phyloP scores from a whole-genome alignment of 1,140 invertebrate species.

The Hydropsyche tenuis region DNA sequence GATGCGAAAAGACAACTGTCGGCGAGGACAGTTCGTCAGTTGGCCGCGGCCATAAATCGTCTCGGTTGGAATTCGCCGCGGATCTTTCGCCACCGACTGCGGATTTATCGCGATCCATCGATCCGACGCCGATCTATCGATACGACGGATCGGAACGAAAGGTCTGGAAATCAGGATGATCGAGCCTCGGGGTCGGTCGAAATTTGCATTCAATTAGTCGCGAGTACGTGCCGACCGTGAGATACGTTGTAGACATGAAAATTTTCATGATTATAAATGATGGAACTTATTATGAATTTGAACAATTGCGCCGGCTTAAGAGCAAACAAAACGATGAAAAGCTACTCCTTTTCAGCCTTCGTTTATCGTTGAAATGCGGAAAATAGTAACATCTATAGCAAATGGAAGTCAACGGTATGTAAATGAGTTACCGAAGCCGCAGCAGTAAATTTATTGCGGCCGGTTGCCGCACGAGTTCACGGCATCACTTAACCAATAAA shows the following conservation, averaged over 20 bases:
- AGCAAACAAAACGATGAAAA: too few species aligned
- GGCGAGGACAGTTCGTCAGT: slow-evolving; percentile 43
- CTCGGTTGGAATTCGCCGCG: slow-evolving; percentile 31
- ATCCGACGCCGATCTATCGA: slow-evolving; percentile 19
- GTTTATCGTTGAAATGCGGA: too few species aligned
- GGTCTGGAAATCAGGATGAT: too few species aligned
- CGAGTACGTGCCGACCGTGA: too few species aligned
- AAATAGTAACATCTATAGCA: neutral
- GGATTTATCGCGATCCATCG: slow-evolving; percentile 23
- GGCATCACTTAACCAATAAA: slow-evolving; percentile 29
- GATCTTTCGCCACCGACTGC: slow-evolving; percentile 12
- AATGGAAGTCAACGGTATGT: slow-evolving; percentile 14
- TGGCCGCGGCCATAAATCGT: slow-evolving; percentile 40
- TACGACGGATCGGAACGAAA: too few species aligned
- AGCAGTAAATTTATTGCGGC: slow-evolving; percentile 19
- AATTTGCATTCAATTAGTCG: too few species aligned
- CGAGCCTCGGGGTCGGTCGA: too few species aligned
- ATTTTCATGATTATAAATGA: too few species aligned
- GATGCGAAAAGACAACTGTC: slow-evolving; percentile 44
- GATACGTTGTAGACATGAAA: too few species aligned
- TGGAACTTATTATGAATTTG: too few species aligned
- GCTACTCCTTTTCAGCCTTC: too few species aligned
- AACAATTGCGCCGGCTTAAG: too few species aligned
- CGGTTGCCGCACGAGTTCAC: slow-evolving; percentile 19
- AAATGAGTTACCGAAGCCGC: slow-evolving; percentile 19